These are phyloP conservation scores for Beris morrisii DNA, from an alignment of 2,888 invertebrate species.

Conservation along the genomic window DNA sequence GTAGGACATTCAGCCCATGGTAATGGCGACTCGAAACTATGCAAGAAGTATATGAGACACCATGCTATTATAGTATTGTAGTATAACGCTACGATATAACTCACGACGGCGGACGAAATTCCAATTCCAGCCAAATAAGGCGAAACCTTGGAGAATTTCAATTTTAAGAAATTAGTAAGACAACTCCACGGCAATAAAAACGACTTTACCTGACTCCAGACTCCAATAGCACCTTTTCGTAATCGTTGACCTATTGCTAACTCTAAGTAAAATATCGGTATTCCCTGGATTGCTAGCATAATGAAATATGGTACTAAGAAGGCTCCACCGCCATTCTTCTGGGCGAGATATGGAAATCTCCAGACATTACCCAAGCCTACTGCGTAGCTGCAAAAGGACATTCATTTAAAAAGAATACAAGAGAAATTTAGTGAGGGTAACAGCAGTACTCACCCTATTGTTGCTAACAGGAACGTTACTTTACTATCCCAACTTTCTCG, in stretches of 20 bases:
- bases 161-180: too few relatives aligned
- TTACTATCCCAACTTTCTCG: conserved; percentile 93
- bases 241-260: conserved; percentile 92
- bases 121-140: conserved; percentile 88
- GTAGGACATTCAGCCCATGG: conserved; percentile 93
- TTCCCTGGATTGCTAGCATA: conserved; percentile 91
- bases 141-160: conserved; percentile 60
- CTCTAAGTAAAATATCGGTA: conserved; percentile 95
- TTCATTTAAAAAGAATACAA: conserved; percentile 5
- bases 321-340: conserved; percentile 95
- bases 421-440: not conserved
- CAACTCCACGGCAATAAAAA: too few relatives aligned
- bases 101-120: conserved; percentile 92
- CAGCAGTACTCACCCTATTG: conserved; percentile 72
- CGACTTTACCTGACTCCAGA: conserved; percentile 81
- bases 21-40: conserved; percentile 88
- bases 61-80: conserved; percentile 98
- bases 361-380: conserved; percentile 94
- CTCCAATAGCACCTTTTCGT: conserved; percentile 91
- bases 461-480: conserved; percentile 86
- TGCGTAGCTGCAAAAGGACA: conserved; percentile 65
- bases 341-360: conserved; percentile 93
- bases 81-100: conserved; percentile 94
- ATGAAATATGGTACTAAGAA: conserved; percentile 95
- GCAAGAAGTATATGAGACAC: conserved; percentile 93